A percentile compares a stretch with the other conserved stretches of the same genome.
phyloP scores from a whole-genome alignment of 2,113 vertebrate species.

The Martes martes region DNA sequence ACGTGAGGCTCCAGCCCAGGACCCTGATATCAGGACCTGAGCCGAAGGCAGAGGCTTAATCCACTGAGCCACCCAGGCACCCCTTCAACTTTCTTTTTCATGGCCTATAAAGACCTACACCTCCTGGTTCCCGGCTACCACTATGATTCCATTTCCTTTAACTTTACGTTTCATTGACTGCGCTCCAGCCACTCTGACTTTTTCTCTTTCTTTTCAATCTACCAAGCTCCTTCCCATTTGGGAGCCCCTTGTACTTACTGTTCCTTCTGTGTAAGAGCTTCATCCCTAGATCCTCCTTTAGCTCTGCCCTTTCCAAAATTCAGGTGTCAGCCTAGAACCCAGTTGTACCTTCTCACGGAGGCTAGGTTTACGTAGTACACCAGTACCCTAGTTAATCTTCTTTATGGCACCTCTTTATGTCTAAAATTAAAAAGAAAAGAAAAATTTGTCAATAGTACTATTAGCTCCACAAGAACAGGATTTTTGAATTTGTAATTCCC shows the following conservation, averaged over 20 bases:
- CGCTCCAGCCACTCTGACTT: background rate
- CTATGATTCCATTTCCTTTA: background rate
- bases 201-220: background rate
- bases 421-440: background rate
- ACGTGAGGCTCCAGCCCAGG: too few species aligned
- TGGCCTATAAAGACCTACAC: background rate
- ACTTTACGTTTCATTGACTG: background rate
- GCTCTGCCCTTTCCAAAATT: background rate
- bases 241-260: background rate
- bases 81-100: background rate
- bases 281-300: background rate
- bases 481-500: background rate
- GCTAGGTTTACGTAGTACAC: background rate
- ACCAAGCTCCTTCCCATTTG: background rate
- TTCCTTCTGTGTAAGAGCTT: background rate
- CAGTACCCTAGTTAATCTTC: background rate
- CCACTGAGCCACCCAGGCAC: too few species aligned
- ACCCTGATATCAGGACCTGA: too few species aligned
- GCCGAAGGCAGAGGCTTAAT: too few species aligned
- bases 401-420: background rate
- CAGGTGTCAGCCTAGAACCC: background rate
- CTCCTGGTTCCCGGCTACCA: background rate
- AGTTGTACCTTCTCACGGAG: background rate
- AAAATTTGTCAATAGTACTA: background rate
- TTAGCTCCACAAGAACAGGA: background rate